A percentile compares a stretch with the other conserved stretches of the same genome.
These are phyloP conservation scores for Acromyrmex heyeri DNA, from an alignment of 1,140 invertebrate species.

Conservation along the genomic window DNA sequence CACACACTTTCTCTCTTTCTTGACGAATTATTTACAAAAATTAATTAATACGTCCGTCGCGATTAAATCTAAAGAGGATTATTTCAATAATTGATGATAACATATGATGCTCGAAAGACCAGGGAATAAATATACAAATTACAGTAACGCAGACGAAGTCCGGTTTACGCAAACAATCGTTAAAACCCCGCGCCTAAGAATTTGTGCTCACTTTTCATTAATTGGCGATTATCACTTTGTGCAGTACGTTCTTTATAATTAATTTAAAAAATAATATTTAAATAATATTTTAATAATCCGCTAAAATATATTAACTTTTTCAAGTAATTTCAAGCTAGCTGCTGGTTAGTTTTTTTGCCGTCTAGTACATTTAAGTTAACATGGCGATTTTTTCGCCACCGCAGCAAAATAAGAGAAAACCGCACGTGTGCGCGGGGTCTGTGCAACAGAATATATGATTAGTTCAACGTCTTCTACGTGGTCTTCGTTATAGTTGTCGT, in stretches of 20 bases:
- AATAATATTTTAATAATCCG: conserved; percentile 18
- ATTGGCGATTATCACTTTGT: background rate
- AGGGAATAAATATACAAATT: conserved; percentile 72
- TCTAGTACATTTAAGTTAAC: conserved; percentile 4
- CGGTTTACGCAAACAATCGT: conserved; percentile 1
- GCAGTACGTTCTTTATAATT: background rate
- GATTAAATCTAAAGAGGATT: conserved; percentile 54
- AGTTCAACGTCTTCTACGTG: conserved; percentile 61
- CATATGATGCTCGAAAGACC: conserved; percentile 22
- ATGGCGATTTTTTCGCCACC: conserved; percentile 5
- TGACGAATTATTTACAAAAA: conserved; percentile 79
- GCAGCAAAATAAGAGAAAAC: conserved; percentile 19
- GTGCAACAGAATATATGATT: conserved; percentile 12
- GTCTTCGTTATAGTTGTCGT: conserved; percentile 38
- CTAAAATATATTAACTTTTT: conserved; percentile 34
- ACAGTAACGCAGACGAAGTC: background rate
- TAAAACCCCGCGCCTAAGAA: background rate
- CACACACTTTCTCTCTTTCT: background rate
- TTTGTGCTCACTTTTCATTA: background rate
- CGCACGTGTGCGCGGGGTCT: conserved; percentile 14
- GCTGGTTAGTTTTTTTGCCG: background rate
- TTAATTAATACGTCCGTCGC: conserved; percentile 61
- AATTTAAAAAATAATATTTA: background rate
- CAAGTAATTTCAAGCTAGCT: background rate
- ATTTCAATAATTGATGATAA: conserved; percentile 39